Evolutionary conservation across 2,113 vertebrate species (phyloP), one percentile per base, ranked within the genome.

Genomic region (Mus musculus): DNA sequence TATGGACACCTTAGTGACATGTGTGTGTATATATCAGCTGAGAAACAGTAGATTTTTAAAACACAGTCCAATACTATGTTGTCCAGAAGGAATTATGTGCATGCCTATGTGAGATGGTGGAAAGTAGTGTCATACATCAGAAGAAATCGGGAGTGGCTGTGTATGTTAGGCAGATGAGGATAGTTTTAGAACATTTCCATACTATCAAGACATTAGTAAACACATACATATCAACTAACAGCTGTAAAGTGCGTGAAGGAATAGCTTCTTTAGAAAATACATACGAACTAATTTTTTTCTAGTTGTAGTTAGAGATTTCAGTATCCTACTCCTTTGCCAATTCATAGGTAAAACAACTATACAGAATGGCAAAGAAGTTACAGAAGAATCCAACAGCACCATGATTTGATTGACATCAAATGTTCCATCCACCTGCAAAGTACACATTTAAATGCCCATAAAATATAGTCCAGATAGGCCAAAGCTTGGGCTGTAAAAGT

Each of bases 331-430:
- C 10, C 61, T n/a, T 93, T 61, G 84, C 20, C 85, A 95, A 20
- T 59, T 92, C 63, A 71, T 94, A 82, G 65, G 39, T 86, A 93
- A 84, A 94, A 63, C 77, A 93, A 39, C 67, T 84, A 59, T 67
- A 67, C n/a, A 97, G 84, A 89, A 87, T 67, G 78, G 24, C 46
- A 73, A 88, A 92, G n/a, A 88, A 92, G 36, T 49, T 76, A 61
- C 1, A 80, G 77, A 80, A 75, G 42, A 89, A 82, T 52, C 88
- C 20, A 84, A 16, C 46, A 95, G 0, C 10, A 71, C 24, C 59
- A 76, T 61, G 28, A 81, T n/a, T 86, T 59, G 73, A 5, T 61
- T 49, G 39, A 82, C 26, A 61, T 52, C 33, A 91, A 76, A 5
- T 85, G 59, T 17, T 39, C 81, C 59, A 63, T 63, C 7, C 33